Conservation (phyloP, 1,140 invertebrate genomes). For the Belonocnema kinseyi region DNA sequence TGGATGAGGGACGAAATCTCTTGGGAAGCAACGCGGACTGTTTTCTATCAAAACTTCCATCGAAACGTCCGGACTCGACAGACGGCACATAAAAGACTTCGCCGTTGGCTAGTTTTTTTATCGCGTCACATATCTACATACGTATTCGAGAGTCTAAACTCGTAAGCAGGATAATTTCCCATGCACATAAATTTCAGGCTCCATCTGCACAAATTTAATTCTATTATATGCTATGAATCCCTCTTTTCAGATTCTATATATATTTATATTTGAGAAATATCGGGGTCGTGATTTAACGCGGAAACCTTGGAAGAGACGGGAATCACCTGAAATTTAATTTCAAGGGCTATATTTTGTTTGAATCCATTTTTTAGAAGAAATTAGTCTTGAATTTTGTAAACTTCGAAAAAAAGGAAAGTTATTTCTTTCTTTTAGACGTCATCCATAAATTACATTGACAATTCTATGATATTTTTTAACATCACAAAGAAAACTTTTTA, state of each 20-base stretch:
- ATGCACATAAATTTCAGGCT: conserved; percentile 30
- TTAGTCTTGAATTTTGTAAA: too few relatives aligned
- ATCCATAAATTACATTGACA: too few relatives aligned
- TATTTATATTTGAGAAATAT: conserved; percentile 3
- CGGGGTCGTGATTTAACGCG: too few relatives aligned
- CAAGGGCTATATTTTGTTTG: too few relatives aligned
- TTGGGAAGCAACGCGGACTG: conserved; percentile 1
- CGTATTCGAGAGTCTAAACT: conserved; percentile 11
- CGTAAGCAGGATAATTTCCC: conserved; percentile 4
- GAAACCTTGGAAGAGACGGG: too few relatives aligned
- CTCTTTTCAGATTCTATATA: conserved; percentile 1
- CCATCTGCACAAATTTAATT: conserved; percentile 25
- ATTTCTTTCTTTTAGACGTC: too few relatives aligned
- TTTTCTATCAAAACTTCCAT: conserved; percentile 31
- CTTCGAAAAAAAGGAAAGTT: too few relatives aligned
- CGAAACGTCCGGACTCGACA: conserved; percentile 23
- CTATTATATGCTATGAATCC: conserved; percentile 15
- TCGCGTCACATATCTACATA: not conserved
- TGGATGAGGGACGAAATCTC: conserved; percentile 27
- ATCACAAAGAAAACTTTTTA: too few relatives aligned
- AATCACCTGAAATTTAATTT: too few relatives aligned
- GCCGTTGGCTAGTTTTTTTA: conserved; percentile 26
- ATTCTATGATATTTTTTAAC: too few relatives aligned
- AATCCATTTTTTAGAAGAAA: too few relatives aligned
- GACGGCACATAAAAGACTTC: conserved; percentile 17